Evolutionary conservation across 2,113 vertebrate species (phyloP), one percentile per base, ranked within the genome.

Genomic region (Cheilinus undulatus): DNA sequence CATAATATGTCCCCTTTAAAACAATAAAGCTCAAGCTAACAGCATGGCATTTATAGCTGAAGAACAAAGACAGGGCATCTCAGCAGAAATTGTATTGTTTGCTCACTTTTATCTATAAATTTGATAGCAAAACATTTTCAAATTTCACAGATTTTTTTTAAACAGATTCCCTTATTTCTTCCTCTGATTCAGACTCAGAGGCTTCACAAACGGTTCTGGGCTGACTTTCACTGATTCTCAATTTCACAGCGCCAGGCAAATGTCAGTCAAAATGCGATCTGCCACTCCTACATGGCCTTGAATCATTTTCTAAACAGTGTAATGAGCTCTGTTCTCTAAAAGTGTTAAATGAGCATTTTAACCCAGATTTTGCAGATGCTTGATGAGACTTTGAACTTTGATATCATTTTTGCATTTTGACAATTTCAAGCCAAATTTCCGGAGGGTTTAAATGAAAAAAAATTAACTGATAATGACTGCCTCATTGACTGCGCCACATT

Each of bases 401-500:
- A 19, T 42, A 42, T 19, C 15, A 19, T 42, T 42, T 34, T 10
- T 34, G 32, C 10, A 11, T 34, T 34, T 34, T 42, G 40, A 42
- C 17, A 19, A 42, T 42, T 42, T 17, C 40, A 17, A 17, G 40
- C 40, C 40, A 42, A 17, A 42, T 42, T 42, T 17, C 40, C 14
- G 17, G 40, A 15, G 40, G 40, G 40, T 17, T 42, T 45, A 7
- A n/a, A 42, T 4, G 4, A 8, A 19, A 20, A 13, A 23, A 51
- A 52, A 49, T 24, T 1, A 69, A 42, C n/a, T 54, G 19, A 48
- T 68, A 49, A 12, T n/a, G 40, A 50, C 20, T 69, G 34, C 50
- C 73, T 64, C 36, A 67, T 50, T 68, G 67, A 61, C 54, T 58
- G 36, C 34, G 40, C n/a, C 60, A 24, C 52, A 65, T 76, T 66